These are phyloP conservation scores for Neolamprologus ventralis DNA, from an alignment of 2,113 vertebrate genomes.

Conservation along the genomic window DNA sequence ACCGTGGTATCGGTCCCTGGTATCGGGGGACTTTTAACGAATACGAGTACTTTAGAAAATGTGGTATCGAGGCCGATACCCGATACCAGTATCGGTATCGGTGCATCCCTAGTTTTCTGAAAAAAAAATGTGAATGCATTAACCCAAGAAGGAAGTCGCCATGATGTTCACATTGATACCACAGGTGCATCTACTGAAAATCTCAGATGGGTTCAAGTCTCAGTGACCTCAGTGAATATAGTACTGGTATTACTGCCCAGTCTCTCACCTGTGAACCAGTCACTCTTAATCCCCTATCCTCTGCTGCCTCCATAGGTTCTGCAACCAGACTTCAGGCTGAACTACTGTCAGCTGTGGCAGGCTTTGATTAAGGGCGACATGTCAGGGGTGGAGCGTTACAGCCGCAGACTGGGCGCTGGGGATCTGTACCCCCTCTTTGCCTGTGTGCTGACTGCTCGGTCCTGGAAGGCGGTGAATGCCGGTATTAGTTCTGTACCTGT, in stretches of 20 bases:
- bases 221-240: background rate
- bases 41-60: too few species aligned
- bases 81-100: accelerated
- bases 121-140: background rate
- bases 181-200: background rate
- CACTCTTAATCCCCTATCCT: background rate
- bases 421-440: slow-evolving; percentile 89
- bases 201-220: background rate
- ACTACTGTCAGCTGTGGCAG: slow-evolving; percentile 94
- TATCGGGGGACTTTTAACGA: too few species aligned
- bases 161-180: background rate
- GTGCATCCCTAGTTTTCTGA: too few species aligned
- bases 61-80: too few species aligned
- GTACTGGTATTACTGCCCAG: background rate
- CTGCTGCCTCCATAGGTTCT: slow-evolving; percentile 66
- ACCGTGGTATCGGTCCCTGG: too few species aligned
- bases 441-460: slow-evolving; percentile 89
- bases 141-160: background rate
- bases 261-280: background rate
- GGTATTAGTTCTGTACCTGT: slow-evolving; percentile 83
- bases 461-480: slow-evolving; percentile 83
- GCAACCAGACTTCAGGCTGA: slow-evolving; percentile 82
- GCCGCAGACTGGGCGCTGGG: slow-evolving; percentile 83
- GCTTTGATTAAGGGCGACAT: slow-evolving; percentile 85
- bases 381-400: slow-evolving; percentile 80